These are phyloP conservation scores for Ectobius pallidus DNA, from an alignment of 2,888 invertebrate species.

Conservation along the genomic window DNA sequence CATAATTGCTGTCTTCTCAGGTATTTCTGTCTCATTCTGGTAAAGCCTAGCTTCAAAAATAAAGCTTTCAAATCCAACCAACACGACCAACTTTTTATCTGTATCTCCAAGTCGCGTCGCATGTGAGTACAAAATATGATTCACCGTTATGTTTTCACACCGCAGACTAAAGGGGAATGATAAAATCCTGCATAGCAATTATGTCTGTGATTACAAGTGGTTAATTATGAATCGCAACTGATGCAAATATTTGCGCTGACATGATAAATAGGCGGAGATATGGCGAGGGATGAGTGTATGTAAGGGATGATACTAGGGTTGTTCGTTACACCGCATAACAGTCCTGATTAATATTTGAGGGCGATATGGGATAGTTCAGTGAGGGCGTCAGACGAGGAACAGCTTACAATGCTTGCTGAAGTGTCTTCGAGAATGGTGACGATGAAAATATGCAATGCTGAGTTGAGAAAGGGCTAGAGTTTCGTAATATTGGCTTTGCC, in stretches of 20 bases:
- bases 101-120: too few species aligned
- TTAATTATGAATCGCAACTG: constrained; percentile 27
- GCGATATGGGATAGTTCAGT: neutral
- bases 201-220: constrained; percentile 18
- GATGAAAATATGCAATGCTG: too few species aligned
- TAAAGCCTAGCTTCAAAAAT: too few species aligned
- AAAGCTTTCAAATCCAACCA: too few species aligned
- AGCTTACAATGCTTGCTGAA: too few species aligned
- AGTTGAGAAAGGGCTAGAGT: too few species aligned
- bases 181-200: constrained; percentile 11
- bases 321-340: constrained; percentile 11
- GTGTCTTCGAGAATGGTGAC: too few species aligned
- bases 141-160: neutral
- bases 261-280: constrained; percentile 25
- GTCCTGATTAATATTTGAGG: constrained; percentile 13
- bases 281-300: neutral
- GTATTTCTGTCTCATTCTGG: too few species aligned
- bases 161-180: neutral
- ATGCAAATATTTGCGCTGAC: constrained; percentile 19
- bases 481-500: too few species aligned
- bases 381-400: constrained; percentile 3
- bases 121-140: neutral
- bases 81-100: too few species aligned
- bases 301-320: neutral
- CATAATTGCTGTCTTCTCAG: too few species aligned